A percentile compares a stretch with the other conserved stretches of the same genome.
Conservation (phyloP, 1,140 invertebrate genomes). For the Cydia strobilella region DNA sequence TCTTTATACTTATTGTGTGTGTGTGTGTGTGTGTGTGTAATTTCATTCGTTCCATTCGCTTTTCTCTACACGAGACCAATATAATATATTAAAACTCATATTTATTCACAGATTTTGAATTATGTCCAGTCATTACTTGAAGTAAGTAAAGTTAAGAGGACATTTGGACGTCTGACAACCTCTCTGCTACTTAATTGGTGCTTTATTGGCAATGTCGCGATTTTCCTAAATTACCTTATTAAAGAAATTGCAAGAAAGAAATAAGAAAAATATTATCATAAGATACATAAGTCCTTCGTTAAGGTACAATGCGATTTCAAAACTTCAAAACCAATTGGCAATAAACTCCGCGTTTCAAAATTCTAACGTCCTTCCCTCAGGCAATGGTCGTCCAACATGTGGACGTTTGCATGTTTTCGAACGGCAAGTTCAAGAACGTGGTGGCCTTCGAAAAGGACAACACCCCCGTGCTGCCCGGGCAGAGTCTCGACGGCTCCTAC, state of each 20-base stretch:
- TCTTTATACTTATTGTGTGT: too few species aligned
- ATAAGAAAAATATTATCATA: not conserved
- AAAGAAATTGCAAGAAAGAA: not conserved
- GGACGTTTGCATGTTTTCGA: conserved; percentile 99
- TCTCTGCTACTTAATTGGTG: not conserved
- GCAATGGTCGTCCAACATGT: conserved; percentile 96
- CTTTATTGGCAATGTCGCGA: not conserved
- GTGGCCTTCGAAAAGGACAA: conserved; percentile 92
- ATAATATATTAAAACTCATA: too few species aligned
- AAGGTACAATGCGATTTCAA: too few species aligned
- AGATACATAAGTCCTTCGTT: too few species aligned
- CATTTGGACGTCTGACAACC: too few species aligned
- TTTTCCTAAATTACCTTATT: not conserved
- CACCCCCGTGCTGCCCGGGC: conserved; percentile 84
- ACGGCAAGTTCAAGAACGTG: conserved; percentile 99
- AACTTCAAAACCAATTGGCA: not conserved
- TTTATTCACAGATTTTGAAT: too few species aligned
- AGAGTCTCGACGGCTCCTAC: conserved; percentile 83
- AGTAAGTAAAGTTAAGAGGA: too few species aligned
- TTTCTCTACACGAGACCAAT: too few species aligned
- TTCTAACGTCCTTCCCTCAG: conserved; percentile 71
- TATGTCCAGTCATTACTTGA: too few species aligned
- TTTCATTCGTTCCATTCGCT: too few species aligned
- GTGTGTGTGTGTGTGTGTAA: too few species aligned
- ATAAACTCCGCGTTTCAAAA: not conserved